Base-by-base conservation (phyloP, 37 sponge, comb jelly and placozoan species). In the Ianthella basta region DNA sequence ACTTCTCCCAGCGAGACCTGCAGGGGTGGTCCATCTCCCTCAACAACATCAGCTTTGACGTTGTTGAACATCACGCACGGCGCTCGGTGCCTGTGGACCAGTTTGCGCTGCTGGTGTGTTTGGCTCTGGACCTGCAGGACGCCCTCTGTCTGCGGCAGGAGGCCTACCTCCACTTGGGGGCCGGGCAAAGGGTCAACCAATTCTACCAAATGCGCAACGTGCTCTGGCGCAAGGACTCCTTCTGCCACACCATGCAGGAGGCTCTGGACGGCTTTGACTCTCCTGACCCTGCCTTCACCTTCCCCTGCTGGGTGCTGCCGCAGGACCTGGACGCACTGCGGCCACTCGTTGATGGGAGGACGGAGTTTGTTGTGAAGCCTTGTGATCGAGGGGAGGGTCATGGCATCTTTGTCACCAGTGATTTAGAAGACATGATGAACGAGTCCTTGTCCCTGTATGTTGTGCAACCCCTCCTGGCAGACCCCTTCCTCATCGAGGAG, bases 221-320 rank as follows among this genome's bases (percentile, higher is more conserved):
- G 10, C 84, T 96, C 55, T 96, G 96, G 96, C 83, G 91, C 44
- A 96, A 96, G 41, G 96, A 96, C 80, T 78, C 89, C 2, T 90
- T 92, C 60, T 96, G 96, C 60, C 63, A 84, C 59, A 92, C 89
- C 21, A 73, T 96, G 83, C 60, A 74, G 36, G 89, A 91, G 44
- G 93, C 85, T 29, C 82, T 96, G 32, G 23, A 54, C 14, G n/a
- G 39, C 27, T 90, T 86, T 54, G 69, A 87, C 69, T 82, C 84
- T 0, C 30, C 50, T 1, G 84, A 79, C 24, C 34, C 53, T 12
- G 82, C 88, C 55, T 96, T 96, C 63, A 91, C 85, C 44, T 96
- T 96, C 63, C 93, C 88, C 4, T 96, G 96, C 85, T 96, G 93
- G 93, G 87, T 88, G 5, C 83, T 96, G n/a, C 96, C 96, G 3